Evolutionary conservation across 1,140 invertebrate species (phyloP).

Genomic region (Acromyrmex heyeri): DNA sequence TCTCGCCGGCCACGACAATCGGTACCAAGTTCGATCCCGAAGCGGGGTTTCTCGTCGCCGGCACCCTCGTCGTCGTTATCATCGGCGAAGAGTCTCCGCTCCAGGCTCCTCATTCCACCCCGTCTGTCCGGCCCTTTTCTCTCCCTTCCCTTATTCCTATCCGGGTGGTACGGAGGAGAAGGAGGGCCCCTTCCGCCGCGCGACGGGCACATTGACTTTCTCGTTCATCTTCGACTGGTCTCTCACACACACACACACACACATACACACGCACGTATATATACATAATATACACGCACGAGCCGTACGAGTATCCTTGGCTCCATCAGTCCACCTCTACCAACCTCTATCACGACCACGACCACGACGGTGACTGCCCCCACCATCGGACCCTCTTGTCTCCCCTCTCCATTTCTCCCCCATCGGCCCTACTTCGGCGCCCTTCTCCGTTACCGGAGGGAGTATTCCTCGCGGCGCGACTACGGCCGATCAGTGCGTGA

Average conservation of each 20-base stretch:
- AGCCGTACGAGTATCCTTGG: slow-evolving; percentile 58
- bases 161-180: not conserved
- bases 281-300: slow-evolving; percentile 15
- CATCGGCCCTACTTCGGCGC: slow-evolving; percentile 7
- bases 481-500: slow-evolving; percentile 76
- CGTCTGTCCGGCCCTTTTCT: slow-evolving; percentile 47
- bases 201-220: slow-evolving; percentile 68
- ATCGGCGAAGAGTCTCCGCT: slow-evolving; percentile 45
- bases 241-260: too few species aligned
- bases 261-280: too few species aligned
- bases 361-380: not conserved
- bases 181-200: not conserved
- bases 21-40: slow-evolving; percentile 76
- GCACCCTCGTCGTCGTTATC: slow-evolving; percentile 42
- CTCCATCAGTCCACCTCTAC: slow-evolving; percentile 32
- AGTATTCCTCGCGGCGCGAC: slow-evolving; percentile 72
- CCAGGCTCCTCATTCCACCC: not conserved
- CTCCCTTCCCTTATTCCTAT: not conserved
- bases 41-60: slow-evolving; percentile 73
- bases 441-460: slow-evolving; percentile 52
- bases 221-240: slow-evolving; percentile 66
- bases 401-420: slow-evolving; percentile 15
- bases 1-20: slow-evolving; percentile 62
- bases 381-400: not conserved
- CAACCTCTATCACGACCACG: too few species aligned